Conservation (phyloP, 30 jellyfish, hydroid and myxozoan species). For the Turritopsis dohrnii region DNA sequence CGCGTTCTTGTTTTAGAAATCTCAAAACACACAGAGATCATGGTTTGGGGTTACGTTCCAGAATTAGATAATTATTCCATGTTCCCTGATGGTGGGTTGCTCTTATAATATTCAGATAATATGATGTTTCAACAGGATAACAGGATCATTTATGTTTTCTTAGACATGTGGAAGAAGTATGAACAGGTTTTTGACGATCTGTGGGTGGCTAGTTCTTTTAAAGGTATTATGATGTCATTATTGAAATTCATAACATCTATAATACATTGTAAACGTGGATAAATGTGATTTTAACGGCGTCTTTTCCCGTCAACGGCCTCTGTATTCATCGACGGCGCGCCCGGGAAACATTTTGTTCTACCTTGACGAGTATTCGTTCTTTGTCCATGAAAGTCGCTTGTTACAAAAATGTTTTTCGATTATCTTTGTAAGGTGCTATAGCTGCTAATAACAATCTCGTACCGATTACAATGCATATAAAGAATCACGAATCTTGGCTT, state of each 20-base stretch:
- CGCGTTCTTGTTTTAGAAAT: slow-evolving; percentile 21
- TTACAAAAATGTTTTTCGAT: no score
- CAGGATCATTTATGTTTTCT: background rate
- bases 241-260: background rate
- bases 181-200: slow-evolving; percentile 16
- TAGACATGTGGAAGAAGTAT: slow-evolving; percentile 48
- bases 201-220: slow-evolving; percentile 58
- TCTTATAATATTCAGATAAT: no score
- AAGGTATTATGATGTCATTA: slow-evolving; percentile 8
- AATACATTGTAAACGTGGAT: background rate
- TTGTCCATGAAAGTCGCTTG: no score
- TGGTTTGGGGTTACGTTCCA: slow-evolving; percentile 67
- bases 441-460: slow-evolving; percentile 39
- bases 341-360: no score
- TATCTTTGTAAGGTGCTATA: slow-evolving; percentile 35
- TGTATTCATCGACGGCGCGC: no score
- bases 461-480: slow-evolving; percentile 46
- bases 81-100: slow-evolving; percentile 33
- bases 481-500: slow-evolving; percentile 51
- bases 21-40: slow-evolving; percentile 41
- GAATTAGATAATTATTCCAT: slow-evolving; percentile 26
- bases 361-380: no score
- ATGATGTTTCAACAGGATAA: background rate
- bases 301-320: no score
- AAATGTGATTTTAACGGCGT: no score